These are phyloP conservation scores for Heliconius hortense DNA, from an alignment of 2,888 invertebrate genomes.

Conservation along the genomic window DNA sequence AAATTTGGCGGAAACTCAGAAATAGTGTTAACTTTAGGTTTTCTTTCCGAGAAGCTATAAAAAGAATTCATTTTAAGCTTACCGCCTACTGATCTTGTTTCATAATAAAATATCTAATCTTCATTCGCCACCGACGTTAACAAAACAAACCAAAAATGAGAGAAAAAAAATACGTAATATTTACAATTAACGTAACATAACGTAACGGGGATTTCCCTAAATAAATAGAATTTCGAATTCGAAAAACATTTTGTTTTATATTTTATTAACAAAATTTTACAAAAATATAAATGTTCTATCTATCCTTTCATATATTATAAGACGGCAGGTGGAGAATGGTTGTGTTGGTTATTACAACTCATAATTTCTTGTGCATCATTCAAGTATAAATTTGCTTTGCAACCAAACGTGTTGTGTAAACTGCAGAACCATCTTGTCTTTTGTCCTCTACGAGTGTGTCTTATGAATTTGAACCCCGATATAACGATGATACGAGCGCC, in stretches of 20 bases:
- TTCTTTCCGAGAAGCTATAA: no score
- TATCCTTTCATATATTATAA: constrained; percentile 22
- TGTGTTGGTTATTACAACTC: constrained; percentile 34
- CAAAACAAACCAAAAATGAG: neutral
- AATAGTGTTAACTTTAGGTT: no score
- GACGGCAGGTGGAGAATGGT: constrained; percentile 32
- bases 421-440: constrained; percentile 47
- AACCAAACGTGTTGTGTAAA: constrained; percentile 41
- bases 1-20: no score
- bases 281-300: neutral
- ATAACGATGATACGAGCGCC: constrained; percentile 44
- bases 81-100: neutral
- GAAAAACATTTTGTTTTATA: neutral
- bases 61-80: no score
- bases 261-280: neutral
- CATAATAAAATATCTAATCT: neutral
- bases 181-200: no score
- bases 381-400: constrained; percentile 43
- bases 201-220: neutral
- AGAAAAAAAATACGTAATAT: neutral
- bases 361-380: constrained; percentile 33
- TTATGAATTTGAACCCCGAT: constrained; percentile 43
- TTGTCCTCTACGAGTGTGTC: constrained; percentile 37
- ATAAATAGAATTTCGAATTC: neutral
- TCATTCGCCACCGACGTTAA: neutral